phyloP scores from a whole-genome alignment of 2,888 invertebrate genomes.

The Erebia ligea region DNA sequence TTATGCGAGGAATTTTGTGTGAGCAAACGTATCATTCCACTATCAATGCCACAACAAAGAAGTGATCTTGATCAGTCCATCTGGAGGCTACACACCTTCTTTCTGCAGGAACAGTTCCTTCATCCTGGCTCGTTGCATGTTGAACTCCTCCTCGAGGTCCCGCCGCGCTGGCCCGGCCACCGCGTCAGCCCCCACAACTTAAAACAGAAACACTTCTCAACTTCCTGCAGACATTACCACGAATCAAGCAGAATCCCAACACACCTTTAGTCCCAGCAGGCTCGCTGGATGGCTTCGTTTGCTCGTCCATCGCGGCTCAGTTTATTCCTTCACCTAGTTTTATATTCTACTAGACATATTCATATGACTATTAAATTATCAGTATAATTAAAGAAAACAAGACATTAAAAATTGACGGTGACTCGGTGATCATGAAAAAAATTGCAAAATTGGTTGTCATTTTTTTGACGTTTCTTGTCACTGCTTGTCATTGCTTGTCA shows the following conservation, averaged over 20 bases:
- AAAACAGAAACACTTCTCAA: constrained; percentile 76
- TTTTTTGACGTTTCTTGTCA: constrained; percentile 20
- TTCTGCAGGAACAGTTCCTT: constrained; percentile 96
- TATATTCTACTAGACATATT: constrained; percentile 32
- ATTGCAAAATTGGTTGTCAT: constrained; percentile 20
- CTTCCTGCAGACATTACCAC: constrained; percentile 50
- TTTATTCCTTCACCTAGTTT: constrained; percentile 28
- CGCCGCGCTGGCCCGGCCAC: constrained; percentile 59
- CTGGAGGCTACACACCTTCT: constrained; percentile 87
- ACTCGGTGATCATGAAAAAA: constrained; percentile 34
- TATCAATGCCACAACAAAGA: background rate
- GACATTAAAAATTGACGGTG: constrained; percentile 32
- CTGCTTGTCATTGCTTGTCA: no score
- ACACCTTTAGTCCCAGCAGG: constrained; percentile 65
- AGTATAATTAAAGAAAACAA: constrained; percentile 28
- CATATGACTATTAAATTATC: constrained; percentile 28
- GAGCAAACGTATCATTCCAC: background rate
- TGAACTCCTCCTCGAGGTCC: constrained; percentile 93
- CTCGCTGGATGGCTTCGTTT: constrained; percentile 64
- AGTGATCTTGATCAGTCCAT: constrained; percentile 1
- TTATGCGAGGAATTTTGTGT: no score
- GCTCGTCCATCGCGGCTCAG: constrained; percentile 44
- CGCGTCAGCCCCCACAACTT: constrained; percentile 64
- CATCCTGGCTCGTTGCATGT: constrained; percentile 94
- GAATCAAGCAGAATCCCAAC: constrained; percentile 51